Evolutionary conservation across 2,888 invertebrate species (phyloP).

Genomic region (Urechis unicinctus): DNA sequence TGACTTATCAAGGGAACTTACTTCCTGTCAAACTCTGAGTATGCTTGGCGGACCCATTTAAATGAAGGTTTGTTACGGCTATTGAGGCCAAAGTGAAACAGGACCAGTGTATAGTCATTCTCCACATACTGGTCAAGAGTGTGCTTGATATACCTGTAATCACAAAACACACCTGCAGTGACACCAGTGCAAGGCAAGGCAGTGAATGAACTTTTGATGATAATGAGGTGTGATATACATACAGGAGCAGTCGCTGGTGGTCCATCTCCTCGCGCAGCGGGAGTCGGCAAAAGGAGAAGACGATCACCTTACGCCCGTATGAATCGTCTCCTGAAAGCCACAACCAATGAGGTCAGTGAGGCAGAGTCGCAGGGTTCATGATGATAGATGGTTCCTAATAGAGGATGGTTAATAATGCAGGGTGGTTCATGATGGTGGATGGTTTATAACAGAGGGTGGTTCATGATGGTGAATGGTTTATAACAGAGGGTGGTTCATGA

Average conservation of each 20-base stretch:
- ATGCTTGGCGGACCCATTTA: conserved; percentile 94
- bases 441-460: no score
- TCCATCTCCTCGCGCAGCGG: conserved; percentile 74
- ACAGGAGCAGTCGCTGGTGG: conserved; percentile 69
- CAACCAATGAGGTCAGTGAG: no score
- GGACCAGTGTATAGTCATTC: conserved; percentile 95
- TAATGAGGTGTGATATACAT: conserved; percentile 20
- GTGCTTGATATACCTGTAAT: conserved; percentile 76
- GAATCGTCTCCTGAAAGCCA: conserved; percentile 61
- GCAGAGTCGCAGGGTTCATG: background rate
- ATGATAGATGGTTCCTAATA: background rate
- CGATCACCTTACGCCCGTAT: conserved; percentile 87
- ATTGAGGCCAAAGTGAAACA: conserved; percentile 93
- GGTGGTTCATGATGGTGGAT: no score
- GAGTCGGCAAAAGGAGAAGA: conserved; percentile 86
- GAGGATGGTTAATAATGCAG: background rate
- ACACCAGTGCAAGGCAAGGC: no score
- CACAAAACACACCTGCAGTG: background rate
- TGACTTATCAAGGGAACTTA: conserved; percentile 40
- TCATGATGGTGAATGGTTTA: no score
- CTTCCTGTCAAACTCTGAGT: conserved; percentile 93
- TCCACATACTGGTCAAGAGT: conserved; percentile 96
- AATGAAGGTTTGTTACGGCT: conserved; percentile 94
- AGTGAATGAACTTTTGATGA: background rate
- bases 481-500: no score